These are phyloP conservation scores for Pammene aurita DNA, from an alignment of 2,888 invertebrate genomes.

Conservation along the genomic window DNA sequence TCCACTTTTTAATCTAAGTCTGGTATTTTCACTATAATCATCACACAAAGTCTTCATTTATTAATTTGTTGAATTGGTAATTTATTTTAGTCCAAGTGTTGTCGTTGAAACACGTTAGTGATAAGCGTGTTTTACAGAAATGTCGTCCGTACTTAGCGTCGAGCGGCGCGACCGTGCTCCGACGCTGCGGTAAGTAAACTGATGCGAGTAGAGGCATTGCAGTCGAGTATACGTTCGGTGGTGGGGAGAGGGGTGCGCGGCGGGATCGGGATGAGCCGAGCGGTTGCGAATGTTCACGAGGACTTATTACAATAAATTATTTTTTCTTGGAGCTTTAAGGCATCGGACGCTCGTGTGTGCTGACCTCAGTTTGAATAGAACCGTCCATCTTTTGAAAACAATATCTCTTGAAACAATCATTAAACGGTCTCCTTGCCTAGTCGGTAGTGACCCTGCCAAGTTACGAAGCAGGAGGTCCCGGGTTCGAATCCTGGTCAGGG, in stretches of 20 bases:
- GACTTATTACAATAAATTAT: slow-evolving; percentile 82
- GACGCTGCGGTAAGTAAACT: slow-evolving; percentile 79
- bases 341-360: slow-evolving; percentile 67
- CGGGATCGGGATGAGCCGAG: slow-evolving; percentile 76
- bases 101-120: slow-evolving; percentile 64
- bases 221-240: slow-evolving; percentile 72
- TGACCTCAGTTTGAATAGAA: slow-evolving; percentile 69
- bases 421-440: no score
- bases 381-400: background rate
- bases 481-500: no score
- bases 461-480: no score
- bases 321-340: slow-evolving; percentile 77
- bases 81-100: slow-evolving; percentile 54
- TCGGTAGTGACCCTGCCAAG: no score
- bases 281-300: slow-evolving; percentile 80
- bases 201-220: slow-evolving; percentile 73
- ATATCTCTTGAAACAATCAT: no score
- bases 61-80: slow-evolving; percentile 41
- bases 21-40: slow-evolving; percentile 44
- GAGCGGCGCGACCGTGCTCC: slow-evolving; percentile 77
- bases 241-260: slow-evolving; percentile 60
- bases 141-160: slow-evolving; percentile 72
- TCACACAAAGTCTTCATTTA: slow-evolving; percentile 44
- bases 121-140: slow-evolving; percentile 75
- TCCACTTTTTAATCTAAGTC: slow-evolving; percentile 56